These are phyloP conservation scores for Chloropsis cyanopogon DNA, from an alignment of 2,113 vertebrate genomes.

Conservation along the genomic window DNA sequence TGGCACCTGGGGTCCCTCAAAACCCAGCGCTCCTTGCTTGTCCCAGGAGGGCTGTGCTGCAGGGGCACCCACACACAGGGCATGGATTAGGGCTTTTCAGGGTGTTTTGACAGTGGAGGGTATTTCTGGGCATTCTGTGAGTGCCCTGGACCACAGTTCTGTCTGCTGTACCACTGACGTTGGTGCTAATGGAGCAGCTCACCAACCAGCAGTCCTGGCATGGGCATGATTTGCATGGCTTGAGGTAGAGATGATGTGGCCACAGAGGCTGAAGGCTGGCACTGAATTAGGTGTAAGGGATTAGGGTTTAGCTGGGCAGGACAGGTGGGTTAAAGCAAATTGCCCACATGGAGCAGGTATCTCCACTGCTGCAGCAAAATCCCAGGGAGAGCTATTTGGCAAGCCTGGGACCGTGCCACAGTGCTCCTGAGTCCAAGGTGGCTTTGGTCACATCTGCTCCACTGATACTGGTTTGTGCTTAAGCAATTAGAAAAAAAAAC, in stretches of 20 bases:
- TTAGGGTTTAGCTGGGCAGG: background rate
- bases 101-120: background rate
- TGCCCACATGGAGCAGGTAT: background rate
- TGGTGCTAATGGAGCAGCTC: rapidly evolving
- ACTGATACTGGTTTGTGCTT: background rate
- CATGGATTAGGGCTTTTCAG: background rate
- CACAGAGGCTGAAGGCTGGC: background rate
- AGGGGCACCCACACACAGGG: rapidly evolving
- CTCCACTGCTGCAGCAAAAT: rapidly evolving
- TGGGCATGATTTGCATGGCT: background rate
- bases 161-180: background rate
- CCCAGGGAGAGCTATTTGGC: background rate
- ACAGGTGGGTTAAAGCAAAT: background rate
- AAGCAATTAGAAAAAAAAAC: background rate
- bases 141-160: background rate
- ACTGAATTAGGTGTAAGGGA: background rate
- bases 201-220: background rate
- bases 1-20: background rate
- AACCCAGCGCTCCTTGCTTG: background rate
- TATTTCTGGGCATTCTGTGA: background rate
- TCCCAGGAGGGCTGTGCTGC: background rate
- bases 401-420: rapidly evolving
- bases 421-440: background rate
- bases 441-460: background rate
- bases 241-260: background rate